Conservation (phyloP, 2,888 invertebrate genomes). For the Tenthredo notha region DNA sequence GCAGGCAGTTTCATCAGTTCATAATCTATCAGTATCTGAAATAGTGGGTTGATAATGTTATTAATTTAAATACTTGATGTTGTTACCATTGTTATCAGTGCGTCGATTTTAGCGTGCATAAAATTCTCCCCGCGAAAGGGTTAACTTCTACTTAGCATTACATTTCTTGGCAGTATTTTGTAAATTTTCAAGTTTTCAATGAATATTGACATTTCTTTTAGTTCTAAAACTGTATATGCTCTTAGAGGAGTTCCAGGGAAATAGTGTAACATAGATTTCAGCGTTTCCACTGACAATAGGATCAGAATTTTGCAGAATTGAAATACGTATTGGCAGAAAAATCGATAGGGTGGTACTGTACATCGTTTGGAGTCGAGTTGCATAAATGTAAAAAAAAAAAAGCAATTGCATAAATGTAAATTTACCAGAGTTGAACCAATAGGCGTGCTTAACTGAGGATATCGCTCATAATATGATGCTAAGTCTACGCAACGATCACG, state of each 20-base stretch:
- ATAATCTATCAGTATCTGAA: slow-evolving; percentile 34
- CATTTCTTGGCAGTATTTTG: neutral
- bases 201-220: neutral
- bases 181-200: neutral
- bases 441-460: slow-evolving; percentile 25
- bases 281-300: too few relatives aligned
- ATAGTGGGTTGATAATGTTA: neutral
- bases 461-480: slow-evolving; percentile 35
- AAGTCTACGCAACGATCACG: neutral
- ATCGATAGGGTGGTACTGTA: too few relatives aligned
- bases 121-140: neutral
- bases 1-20: slow-evolving; percentile 11
- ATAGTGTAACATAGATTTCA: too few relatives aligned
- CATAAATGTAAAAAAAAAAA: too few relatives aligned
- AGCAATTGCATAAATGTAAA: neutral
- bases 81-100: neutral
- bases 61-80: neutral
- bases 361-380: neutral
- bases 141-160: neutral
- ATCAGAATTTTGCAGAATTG: neutral
- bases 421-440: slow-evolving; percentile 31
- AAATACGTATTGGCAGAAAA: neutral
- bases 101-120: neutral
- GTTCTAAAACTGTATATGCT: neutral
- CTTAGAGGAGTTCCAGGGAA: too few relatives aligned